Percentiles rank a stretch among this genome's conserved stretches.
These are phyloP conservation scores for Drosophila histrio DNA, from an alignment of 2,888 invertebrate species.

Conservation along the genomic window DNA sequence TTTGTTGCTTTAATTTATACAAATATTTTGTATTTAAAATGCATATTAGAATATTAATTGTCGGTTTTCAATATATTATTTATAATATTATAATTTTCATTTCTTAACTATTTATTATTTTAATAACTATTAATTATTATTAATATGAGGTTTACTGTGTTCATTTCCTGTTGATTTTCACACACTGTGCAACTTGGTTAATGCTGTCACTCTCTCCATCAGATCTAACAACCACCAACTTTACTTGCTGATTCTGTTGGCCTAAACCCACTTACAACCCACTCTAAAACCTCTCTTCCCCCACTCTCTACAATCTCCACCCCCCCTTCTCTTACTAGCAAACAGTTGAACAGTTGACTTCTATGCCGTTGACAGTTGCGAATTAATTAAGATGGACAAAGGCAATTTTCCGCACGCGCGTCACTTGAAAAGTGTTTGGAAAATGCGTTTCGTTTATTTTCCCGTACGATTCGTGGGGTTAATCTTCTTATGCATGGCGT, in stretches of 20 bases:
- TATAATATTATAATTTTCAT: no score
- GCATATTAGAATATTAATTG: no score
- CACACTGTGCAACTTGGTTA: conserved; percentile 36
- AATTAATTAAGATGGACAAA: conserved; percentile 78
- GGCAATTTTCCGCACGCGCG: conserved; percentile 60
- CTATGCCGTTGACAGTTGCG: conserved; percentile 41
- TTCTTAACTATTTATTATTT: no score
- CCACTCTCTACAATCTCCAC: not conserved
- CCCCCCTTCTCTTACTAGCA: accelerated
- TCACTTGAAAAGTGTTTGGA: conserved; percentile 37
- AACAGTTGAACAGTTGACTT: not conserved
- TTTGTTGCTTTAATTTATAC: no score
- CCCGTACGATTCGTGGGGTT: conserved; percentile 8
- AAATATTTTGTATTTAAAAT: no score
- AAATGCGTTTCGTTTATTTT: conserved; percentile 31
- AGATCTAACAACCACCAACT: not conserved
- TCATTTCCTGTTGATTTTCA: no score
- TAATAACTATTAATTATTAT: no score
- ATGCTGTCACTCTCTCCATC: conserved; percentile 11
- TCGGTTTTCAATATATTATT: no score
- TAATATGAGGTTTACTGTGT: no score
- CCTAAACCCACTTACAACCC: no score
- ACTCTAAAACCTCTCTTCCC: no score
- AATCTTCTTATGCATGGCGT: conserved; percentile 20
- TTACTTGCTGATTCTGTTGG: not conserved